These are phyloP conservation scores for Gadus chalcogrammus DNA, from an alignment of 2,113 vertebrate genomes.

Conservation along the genomic window DNA sequence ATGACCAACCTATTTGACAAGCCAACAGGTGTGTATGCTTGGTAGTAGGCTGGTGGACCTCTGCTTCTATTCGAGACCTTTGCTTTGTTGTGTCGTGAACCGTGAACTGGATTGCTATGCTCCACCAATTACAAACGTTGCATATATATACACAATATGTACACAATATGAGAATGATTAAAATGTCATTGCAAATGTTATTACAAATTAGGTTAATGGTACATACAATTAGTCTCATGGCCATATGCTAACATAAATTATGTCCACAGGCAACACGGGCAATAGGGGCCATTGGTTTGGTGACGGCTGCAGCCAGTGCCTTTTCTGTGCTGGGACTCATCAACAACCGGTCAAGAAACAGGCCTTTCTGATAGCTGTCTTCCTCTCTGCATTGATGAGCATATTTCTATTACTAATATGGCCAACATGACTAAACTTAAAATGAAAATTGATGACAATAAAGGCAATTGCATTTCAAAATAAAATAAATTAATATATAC, in stretches of 20 bases:
- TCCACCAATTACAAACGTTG: no score
- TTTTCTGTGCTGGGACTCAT: conserved; percentile 84
- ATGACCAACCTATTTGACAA: no score
- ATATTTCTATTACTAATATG: conserved; percentile 1
- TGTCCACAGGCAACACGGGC: conserved; percentile 80
- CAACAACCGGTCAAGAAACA: conserved; percentile 77
- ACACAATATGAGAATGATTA: neutral
- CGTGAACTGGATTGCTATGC: no score
- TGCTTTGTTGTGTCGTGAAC: no score
- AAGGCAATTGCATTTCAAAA: no score
- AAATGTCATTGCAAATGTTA: neutral
- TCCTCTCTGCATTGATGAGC: conserved; percentile 17
- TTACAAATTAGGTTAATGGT: neutral
- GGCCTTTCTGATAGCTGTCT: conserved; percentile 70
- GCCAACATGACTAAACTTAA: no score
- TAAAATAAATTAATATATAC: no score
- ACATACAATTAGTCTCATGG: neutral
- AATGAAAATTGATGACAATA: no score
- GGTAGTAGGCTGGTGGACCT: no score
- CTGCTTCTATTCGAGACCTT: no score
- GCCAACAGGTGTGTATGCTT: no score
- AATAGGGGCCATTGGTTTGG: conserved; percentile 78
- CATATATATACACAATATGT: no score
- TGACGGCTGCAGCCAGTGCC: conserved; percentile 77
- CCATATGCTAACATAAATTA: conserved; percentile 4